Evolutionary conservation across 2,888 invertebrate species (phyloP), one percentile per base, ranked within the genome.

Genomic region (Periphyllus acericola): DNA sequence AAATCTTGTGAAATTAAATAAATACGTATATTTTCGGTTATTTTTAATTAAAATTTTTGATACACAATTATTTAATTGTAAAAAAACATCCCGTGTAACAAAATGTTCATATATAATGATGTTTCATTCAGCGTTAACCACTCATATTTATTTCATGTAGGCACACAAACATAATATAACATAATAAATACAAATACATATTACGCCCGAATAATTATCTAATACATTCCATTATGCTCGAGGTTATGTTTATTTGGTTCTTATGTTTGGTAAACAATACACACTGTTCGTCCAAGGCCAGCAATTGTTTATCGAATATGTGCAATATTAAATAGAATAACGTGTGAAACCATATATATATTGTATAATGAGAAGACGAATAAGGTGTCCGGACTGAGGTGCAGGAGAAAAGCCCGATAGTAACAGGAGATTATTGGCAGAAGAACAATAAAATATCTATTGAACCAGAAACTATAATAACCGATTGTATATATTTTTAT

Each of bases 261-360:
- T 74, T 36, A 36, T 36, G 36, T 74, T 83, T 82, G 68, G 71
- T 82, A 82, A 52, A 82, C 71, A 82, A 82, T 36, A 36, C 36
- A 34, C 55, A 36, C 60, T 36, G 29, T 83, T 74, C 36, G 2
- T 19, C 55, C 83, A 83, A 83, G 83, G 83, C 29, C n/a, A 11
- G 14, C 32, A 19, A 72, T 83, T 83, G 72, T 83, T 52, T 34
- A 55, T 72, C 72, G 9, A 72, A 52, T 40, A 68, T 46, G 29
- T 46, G 46, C 9, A 81, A 68, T 72, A 72, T 25, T 72, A 72
- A 72, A 14, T 78, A 55, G 14, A 29, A 52, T 55, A 55, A 55
- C 32, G 40, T 68, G 46, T 79, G 21, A 40, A 81, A 68, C 36
- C 25, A 9, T 60, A 60, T 60, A 60, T 60, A 19, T 25, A n/a